A percentile compares a stretch with the other conserved stretches of the same genome.
These are phyloP conservation scores for Molossus alvarezi DNA, from an alignment of 2,797 vertebrate species.

Conservation along the genomic window DNA sequence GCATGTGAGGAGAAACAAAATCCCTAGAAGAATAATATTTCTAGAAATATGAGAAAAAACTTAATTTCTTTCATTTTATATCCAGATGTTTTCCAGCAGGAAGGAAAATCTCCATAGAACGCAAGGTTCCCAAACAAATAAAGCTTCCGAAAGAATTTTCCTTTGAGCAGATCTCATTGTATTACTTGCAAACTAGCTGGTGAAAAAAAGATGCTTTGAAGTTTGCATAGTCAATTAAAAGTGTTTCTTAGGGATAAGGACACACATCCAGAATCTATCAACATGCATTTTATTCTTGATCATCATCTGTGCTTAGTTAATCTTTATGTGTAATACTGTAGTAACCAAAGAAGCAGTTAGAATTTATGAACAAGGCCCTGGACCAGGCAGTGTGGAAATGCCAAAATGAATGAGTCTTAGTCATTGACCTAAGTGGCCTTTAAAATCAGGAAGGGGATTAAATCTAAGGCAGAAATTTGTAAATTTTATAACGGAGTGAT, in stretches of 20 bases:
- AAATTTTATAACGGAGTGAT: neutral
- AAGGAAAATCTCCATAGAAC: conserved; percentile 81
- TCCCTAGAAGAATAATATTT: conserved; percentile 77
- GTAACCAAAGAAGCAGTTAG: conserved; percentile 21
- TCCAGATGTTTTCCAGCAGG: conserved; percentile 83
- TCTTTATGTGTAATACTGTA: conserved; percentile 11
- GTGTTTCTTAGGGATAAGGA: conserved; percentile 62
- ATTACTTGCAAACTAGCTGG: conserved; percentile 69
- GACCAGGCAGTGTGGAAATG: neutral
- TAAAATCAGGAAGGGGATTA: neutral
- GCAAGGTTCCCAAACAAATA: conserved; percentile 79
- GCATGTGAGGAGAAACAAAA: conserved; percentile 77
- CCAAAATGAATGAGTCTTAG: neutral
- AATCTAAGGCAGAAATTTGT: neutral
- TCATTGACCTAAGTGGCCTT: neutral
- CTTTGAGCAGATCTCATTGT: conserved; percentile 63
- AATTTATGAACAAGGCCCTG: conserved; percentile 13
- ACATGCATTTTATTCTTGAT: conserved; percentile 24
- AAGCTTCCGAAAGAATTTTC: conserved; percentile 77
- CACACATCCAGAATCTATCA: conserved; percentile 56
- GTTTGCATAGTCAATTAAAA: conserved; percentile 71
- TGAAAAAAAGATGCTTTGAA: conserved; percentile 72
- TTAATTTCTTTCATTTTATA: conserved; percentile 82
- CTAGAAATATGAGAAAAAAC: conserved; percentile 80
- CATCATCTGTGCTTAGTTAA: neutral